Evolutionary conservation across 2,888 invertebrate species (phyloP).

Genomic region (Drosophila subquinaria): DNA sequence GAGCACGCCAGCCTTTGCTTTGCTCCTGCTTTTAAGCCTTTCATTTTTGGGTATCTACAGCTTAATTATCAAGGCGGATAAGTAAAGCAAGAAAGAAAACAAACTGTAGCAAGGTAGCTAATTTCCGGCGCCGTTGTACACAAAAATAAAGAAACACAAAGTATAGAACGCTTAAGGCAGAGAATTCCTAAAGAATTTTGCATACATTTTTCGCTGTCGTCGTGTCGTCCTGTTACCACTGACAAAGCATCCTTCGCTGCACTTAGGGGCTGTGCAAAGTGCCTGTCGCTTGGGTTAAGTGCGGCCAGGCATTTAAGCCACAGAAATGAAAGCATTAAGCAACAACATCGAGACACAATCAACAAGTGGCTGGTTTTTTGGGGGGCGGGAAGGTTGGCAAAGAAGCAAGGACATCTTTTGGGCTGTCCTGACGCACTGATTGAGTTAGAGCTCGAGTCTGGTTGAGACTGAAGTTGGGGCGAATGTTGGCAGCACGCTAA

Average conservation of each 20-base stretch:
- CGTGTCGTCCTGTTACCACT: conserved; percentile 6
- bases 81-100: conserved; percentile 8
- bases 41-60: conserved; percentile 34
- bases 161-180: conserved; percentile 39
- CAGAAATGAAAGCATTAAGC: conserved; percentile 36
- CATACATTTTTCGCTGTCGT: conserved; percentile 14
- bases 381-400: background rate
- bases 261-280: conserved; percentile 39
- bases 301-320: conserved; percentile 67
- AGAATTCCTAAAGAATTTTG: conserved; percentile 40
- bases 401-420: conserved; percentile 46
- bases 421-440: conserved; percentile 58
- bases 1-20: background rate
- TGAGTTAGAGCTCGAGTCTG: conserved; percentile 64
- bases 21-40: conserved; percentile 43
- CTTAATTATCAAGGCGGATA: conserved; percentile 56
- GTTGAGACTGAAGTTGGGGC: conserved; percentile 5
- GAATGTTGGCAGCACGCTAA: conserved; percentile 73
- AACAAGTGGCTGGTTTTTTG: conserved; percentile 38
- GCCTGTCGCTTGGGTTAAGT: conserved; percentile 54
- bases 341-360: conserved; percentile 27
- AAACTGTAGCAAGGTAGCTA: conserved; percentile 57
- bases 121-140: conserved; percentile 57
- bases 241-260: conserved; percentile 48
- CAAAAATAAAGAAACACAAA: conserved; percentile 30